These are phyloP conservation scores for Amphimallon solstitiale DNA, from an alignment of 2,888 invertebrate species.

Conservation along the genomic window DNA sequence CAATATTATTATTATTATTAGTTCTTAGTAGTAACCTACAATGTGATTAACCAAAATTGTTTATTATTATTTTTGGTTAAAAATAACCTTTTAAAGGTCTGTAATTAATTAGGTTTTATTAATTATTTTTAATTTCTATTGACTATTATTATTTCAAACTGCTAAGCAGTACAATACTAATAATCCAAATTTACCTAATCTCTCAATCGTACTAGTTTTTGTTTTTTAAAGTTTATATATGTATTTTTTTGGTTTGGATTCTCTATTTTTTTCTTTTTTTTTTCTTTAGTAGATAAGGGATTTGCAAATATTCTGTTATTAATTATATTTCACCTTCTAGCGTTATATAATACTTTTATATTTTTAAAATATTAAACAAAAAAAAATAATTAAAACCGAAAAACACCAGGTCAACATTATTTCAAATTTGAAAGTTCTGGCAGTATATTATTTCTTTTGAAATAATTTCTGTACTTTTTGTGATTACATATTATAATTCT, in stretches of 20 bases:
- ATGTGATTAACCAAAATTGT: slow-evolving; percentile 57
- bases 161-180: slow-evolving; percentile 54
- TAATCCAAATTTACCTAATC: slow-evolving; percentile 54
- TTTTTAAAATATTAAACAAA: no score
- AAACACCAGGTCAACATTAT: no score
- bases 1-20: slow-evolving; percentile 45
- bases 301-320: slow-evolving; percentile 58
- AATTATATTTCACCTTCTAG: slow-evolving; percentile 24
- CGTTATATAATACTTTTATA: neutral
- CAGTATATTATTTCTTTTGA: no score
- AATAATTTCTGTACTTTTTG: no score
- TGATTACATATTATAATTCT: no score
- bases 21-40: slow-evolving; percentile 35
- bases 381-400: no score
- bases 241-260: slow-evolving; percentile 57
- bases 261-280: neutral
- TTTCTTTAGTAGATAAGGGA: slow-evolving; percentile 52
- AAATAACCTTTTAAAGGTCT: slow-evolving; percentile 57
- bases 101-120: slow-evolving; percentile 53
- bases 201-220: slow-evolving; percentile 56
- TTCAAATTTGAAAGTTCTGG: no score
- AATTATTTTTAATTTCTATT: slow-evolving; percentile 28
- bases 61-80: slow-evolving; percentile 46
- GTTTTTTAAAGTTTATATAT: slow-evolving; percentile 46
- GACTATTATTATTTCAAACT: slow-evolving; percentile 45